Evolutionary conservation across 2,888 invertebrate species (phyloP), one percentile per base, ranked within the genome.

Genomic region (Watsonalla binaria): DNA sequence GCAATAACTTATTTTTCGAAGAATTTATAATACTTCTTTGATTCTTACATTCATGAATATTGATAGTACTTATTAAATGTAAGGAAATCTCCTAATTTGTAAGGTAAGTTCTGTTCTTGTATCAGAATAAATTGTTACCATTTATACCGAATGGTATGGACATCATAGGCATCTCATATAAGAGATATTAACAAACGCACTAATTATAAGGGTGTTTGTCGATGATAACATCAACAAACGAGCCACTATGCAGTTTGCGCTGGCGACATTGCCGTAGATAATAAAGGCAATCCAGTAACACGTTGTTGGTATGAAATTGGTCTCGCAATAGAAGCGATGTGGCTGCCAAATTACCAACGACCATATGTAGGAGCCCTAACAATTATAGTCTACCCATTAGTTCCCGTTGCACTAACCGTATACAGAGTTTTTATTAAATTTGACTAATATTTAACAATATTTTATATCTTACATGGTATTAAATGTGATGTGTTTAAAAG

Each of bases 301-400:
- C 61, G 65, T 70, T 70, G 70, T 71, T 68, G 62, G 64, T 71
- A 72, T 70, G 69, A 68, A 74, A 79, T 78, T 76, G 76, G 70
- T 74, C 73, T 75, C 71, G 73, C 73, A 71, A 77, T 74, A 73
- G 70, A 77, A 58, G 64, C 72, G 61, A 66, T 66, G 78, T 72
- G 68, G 69, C 51, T 78, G 80, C 82, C 82, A 82, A 81, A 82
- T 78, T 75, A 74, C 73, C 63, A 62, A 62, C 58, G 59, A 45
- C 47, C 56, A 63, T 62, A 62, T 66, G 61, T 64, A 60, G 54
- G 63, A 63, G 58, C 67, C 72, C 68, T 68, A 62, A 76, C 74
- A 76, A 74, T 76, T 76, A 76, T 59, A 70, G 59, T 62, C 54
- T 62, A 62, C 61, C 62, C 65, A 70, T 74, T 72, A 72, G 70